Conservation (phyloP, 2,113 vertebrate genomes). For the Callocephalon fimbriatum region DNA sequence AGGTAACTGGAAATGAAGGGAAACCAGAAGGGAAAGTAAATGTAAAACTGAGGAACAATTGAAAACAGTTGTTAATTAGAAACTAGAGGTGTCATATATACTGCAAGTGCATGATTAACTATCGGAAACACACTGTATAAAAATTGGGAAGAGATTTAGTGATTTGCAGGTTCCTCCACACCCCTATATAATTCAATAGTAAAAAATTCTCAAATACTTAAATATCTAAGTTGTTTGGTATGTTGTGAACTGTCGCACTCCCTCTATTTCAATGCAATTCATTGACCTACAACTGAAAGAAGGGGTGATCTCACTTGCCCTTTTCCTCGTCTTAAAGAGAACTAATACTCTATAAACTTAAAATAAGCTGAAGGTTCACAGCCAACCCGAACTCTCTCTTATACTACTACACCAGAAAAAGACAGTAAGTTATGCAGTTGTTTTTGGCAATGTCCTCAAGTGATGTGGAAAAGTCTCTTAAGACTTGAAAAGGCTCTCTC, state of each 20-base stretch:
- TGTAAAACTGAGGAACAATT: not conserved
- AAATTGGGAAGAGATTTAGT: not conserved
- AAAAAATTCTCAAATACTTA: not conserved
- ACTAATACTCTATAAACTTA: not conserved
- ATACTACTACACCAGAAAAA: not conserved
- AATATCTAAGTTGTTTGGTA: not conserved
- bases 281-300: not conserved
- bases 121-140: not conserved
- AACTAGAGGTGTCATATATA: not conserved
- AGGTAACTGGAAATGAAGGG: not conserved
- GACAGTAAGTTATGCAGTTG: not conserved
- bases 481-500: not conserved
- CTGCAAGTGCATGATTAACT: not conserved
- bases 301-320: not conserved
- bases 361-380: not conserved
- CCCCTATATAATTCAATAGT: not conserved
- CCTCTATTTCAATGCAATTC: not conserved
- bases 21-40: not conserved
- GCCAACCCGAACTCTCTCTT: not conserved
- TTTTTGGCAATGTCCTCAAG: not conserved
- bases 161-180: not conserved
- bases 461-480: not conserved
- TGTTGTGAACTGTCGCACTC: not conserved
- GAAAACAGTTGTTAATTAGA: not conserved
- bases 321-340: not conserved